Percentiles rank a stretch among this genome's conserved stretches.
Conservation (phyloP, 2,888 invertebrate genomes). For the Bembecia ichneumoniformis region DNA sequence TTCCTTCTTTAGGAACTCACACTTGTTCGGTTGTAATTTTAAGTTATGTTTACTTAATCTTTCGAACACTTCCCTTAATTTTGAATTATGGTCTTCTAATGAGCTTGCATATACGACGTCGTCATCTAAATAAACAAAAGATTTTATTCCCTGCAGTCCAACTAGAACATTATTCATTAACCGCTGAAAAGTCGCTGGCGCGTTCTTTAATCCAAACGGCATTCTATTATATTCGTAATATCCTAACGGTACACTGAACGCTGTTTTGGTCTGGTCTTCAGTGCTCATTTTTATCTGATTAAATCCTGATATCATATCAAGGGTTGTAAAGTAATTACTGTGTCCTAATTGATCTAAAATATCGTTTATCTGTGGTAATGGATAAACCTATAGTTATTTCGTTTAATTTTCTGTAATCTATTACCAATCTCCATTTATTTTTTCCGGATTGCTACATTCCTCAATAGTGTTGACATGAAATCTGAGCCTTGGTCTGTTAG, state of each 20-base stretch:
- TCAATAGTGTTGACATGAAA: neutral
- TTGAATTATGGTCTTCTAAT: slow-evolving; percentile 6
- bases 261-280: slow-evolving; percentile 8
- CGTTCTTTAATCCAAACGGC: slow-evolving; percentile 8
- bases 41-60: slow-evolving; percentile 6
- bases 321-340: too few relatives aligned
- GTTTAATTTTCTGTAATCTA: too few relatives aligned
- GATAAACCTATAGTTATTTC: too few relatives aligned
- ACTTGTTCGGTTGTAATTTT: slow-evolving; percentile 10
- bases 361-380: too few relatives aligned
- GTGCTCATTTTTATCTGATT: slow-evolving; percentile 8
- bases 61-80: slow-evolving; percentile 7
- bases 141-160: slow-evolving; percentile 7
- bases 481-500: neutral
- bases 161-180: slow-evolving; percentile 7
- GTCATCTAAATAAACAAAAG: slow-evolving; percentile 10
- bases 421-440: too few relatives aligned
- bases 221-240: slow-evolving; percentile 7
- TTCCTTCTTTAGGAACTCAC: too few relatives aligned
- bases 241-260: slow-evolving; percentile 8
- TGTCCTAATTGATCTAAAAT: too few relatives aligned
- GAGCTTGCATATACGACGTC: slow-evolving; percentile 7
- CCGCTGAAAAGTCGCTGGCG: slow-evolving; percentile 8
- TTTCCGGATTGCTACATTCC: neutral
- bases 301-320: slow-evolving; percentile 7